Conservation (phyloP, 2,797 vertebrate species). For the Ciconia nigra region DNA sequence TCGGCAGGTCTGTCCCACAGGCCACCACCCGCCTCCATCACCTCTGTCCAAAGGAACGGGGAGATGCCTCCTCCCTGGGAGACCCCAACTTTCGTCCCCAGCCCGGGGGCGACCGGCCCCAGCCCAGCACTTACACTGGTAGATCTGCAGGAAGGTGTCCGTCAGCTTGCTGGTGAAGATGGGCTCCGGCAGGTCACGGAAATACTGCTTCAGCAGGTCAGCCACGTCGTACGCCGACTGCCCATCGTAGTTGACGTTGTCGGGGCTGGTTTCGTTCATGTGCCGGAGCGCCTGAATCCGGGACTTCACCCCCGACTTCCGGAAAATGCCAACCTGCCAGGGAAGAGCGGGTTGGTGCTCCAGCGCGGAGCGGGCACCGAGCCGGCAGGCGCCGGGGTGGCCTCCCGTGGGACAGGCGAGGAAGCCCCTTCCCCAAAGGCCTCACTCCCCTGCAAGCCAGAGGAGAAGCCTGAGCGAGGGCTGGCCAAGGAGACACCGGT, state of each 20-base stretch:
- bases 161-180: slow-evolving; percentile 88
- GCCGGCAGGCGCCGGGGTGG: rapidly evolving
- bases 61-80: not conserved
- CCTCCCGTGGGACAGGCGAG: not conserved
- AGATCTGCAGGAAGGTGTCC: slow-evolving; percentile 85
- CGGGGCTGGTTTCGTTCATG: slow-evolving; percentile 81
- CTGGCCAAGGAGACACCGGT: rapidly evolving
- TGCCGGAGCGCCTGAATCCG: slow-evolving; percentile 83
- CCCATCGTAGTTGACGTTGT: slow-evolving; percentile 81
- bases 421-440: not conserved
- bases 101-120: not conserved
- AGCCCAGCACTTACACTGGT: slow-evolving; percentile 77
- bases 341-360: rapidly evolving
- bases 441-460: not conserved
- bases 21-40: rapidly evolving
- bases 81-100: rapidly evolving
- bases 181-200: slow-evolving; percentile 85
- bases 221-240: slow-evolving; percentile 87
- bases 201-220: slow-evolving; percentile 87
- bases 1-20: rapidly evolving
- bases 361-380: rapidly evolving
- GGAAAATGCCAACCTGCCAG: slow-evolving; percentile 84
- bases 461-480: no score
- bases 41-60: not conserved
- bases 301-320: slow-evolving; percentile 86